These are phyloP conservation scores for Lepidurus couesii DNA, from an alignment of 1,140 invertebrate species.

Conservation along the genomic window DNA sequence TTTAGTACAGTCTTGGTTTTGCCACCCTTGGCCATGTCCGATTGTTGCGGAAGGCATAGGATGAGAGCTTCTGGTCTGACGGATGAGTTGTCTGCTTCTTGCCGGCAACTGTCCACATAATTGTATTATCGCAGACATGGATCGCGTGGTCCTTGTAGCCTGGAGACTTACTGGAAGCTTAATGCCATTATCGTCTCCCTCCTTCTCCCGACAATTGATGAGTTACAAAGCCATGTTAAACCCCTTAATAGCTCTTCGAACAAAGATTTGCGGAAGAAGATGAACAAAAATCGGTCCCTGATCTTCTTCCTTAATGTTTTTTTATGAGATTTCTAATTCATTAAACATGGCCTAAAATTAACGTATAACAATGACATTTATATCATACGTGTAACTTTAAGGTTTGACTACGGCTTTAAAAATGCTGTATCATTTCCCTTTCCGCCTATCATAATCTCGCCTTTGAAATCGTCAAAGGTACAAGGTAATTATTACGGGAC, in stretches of 20 bases:
- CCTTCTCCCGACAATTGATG: not conserved
- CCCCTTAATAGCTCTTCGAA: not conserved
- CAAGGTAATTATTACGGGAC: not conserved
- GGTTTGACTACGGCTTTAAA: not conserved
- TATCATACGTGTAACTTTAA: not conserved
- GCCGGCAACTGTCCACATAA: slow-evolving; percentile 17
- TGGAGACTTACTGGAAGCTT: not conserved
- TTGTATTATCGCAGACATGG: not conserved
- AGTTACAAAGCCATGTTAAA: slow-evolving; percentile 12
- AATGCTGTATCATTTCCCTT: slow-evolving; percentile 10
- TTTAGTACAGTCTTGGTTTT: not conserved
- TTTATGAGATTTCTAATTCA: not conserved
- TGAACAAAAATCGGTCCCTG: not conserved
- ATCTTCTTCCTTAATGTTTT: not conserved
- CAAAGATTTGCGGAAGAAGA: not conserved
- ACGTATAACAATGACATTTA: not conserved
- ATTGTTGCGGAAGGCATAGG: not conserved
- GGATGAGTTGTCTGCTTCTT: slow-evolving; percentile 7
- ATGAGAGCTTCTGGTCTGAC: not conserved
- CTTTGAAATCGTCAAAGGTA: slow-evolving; percentile 6
- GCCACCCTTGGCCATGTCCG: not conserved
- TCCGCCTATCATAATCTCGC: slow-evolving; percentile 8
- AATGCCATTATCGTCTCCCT: slow-evolving; percentile 4
- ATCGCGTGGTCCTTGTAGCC: not conserved
- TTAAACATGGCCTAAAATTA: not conserved